Evolutionary conservation across 2,113 vertebrate species (phyloP).

Genomic region (Hyla sarda): DNA sequence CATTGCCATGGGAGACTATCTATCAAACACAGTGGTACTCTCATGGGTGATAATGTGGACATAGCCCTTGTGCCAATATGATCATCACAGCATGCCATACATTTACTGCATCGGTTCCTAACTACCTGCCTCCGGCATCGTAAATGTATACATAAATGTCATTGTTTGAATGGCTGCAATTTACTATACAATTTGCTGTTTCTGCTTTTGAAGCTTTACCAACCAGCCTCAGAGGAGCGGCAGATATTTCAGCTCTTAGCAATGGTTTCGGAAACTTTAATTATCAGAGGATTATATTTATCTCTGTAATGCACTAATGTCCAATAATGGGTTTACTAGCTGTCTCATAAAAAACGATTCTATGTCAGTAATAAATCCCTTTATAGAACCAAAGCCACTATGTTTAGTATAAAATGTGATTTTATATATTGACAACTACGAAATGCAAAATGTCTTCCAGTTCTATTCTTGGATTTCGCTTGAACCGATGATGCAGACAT

Average conservation of each 20-base stretch:
- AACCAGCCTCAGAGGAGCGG: neutral
- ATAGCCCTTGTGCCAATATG: no score
- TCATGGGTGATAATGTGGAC: no score
- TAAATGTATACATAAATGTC: no score
- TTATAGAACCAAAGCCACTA: neutral
- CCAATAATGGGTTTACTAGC: constrained; percentile 3
- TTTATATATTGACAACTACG: neutral
- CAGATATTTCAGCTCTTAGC: neutral
- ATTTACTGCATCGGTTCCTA: no score
- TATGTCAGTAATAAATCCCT: neutral
- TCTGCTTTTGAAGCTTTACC: neutral
- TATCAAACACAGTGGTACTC: no score
- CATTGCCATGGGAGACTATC: no score
- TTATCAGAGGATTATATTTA: constrained; percentile 27
- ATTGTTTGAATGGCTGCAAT: no score
- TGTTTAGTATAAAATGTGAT: neutral
- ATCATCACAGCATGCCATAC: no score
- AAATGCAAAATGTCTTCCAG: neutral
- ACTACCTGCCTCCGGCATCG: no score
- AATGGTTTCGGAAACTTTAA: neutral
- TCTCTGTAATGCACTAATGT: neutral
- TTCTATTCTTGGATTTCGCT: constrained; percentile 23
- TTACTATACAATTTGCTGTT: no score
- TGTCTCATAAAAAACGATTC: neutral
- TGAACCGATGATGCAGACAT: constrained; percentile 28